Conservation (phyloP, 2,113 vertebrate genomes). For the Anser brachyrhynchus region DNA sequence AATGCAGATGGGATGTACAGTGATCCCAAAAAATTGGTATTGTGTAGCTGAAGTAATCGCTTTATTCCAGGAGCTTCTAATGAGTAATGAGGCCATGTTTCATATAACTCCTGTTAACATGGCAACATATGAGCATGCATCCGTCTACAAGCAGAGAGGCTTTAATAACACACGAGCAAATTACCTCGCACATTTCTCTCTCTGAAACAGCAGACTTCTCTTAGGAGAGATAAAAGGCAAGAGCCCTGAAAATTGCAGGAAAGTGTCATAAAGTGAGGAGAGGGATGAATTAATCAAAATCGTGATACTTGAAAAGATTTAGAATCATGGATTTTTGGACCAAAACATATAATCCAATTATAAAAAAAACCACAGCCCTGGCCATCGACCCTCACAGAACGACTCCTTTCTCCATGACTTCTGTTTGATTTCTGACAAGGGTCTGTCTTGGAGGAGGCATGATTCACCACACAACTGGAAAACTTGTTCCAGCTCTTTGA, state of each 20-base stretch:
- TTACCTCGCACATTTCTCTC: not conserved
- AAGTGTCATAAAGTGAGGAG: not conserved
- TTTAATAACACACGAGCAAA: not conserved
- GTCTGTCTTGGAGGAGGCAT: not conserved
- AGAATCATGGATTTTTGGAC: not conserved
- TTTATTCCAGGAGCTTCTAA: slow-evolving; percentile 17
- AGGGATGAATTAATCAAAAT: not conserved
- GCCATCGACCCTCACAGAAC: not conserved
- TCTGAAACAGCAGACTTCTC: not conserved
- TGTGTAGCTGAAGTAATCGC: not conserved
- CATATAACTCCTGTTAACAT: slow-evolving; percentile 17
- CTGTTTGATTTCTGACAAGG: not conserved
- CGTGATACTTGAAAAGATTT: not conserved
- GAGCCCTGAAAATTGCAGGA: not conserved
- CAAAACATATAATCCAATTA: not conserved
- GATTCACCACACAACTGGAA: not conserved
- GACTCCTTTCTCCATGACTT: not conserved
- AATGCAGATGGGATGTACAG: not conserved
- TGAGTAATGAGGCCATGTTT: not conserved
- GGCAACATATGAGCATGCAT: not conserved
- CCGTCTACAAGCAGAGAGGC: not conserved
- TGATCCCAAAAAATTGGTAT: not conserved
- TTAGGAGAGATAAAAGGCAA: not conserved
- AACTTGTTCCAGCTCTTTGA: not conserved
- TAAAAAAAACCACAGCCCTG: not conserved